Evolutionary conservation across 2,113 vertebrate species (phyloP), one percentile per base, ranked within the genome.

Genomic region (Octodon degus): DNA sequence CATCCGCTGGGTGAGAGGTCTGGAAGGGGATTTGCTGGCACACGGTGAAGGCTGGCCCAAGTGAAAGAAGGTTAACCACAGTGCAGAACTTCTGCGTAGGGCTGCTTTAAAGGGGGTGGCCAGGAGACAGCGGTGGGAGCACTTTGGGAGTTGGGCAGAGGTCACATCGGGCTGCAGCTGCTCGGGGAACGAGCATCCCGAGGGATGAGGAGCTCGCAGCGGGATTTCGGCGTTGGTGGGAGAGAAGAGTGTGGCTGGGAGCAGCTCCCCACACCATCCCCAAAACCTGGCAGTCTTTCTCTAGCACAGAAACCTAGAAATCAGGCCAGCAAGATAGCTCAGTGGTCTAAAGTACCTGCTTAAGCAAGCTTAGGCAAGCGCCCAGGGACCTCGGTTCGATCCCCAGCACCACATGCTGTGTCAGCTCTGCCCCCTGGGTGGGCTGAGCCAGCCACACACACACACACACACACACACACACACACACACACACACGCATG

Each of bases 81-180:
- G 50, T 60, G 9, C 30, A 53, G 82, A 67, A 19, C 70, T 95
- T 82, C 67, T 1, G 0, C 6, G 0, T 0, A 17, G 47, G 62
- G 25, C 25, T 17, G 20, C 40, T 70, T 63, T 93, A 86, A 80
- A 88, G 79, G 65, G 62, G 37, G 63, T 74, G 40, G 90, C 24
- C 34, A 2, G 17, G 68, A 92, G 85, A 50, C 0, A 17, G 83
- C 34, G n/a, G 14, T 8, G n/a, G 47, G 34, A 27, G 37, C 22
- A 5, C 34, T 1, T 0, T 11, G 22, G 13, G 19, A 50, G 70
- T 74, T 1, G 30, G 68, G 19, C 2, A 32, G 12, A 0, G 32
- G 63, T 13, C 0, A 6, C 10, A 47, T 0, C 0, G 0, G 30
- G 20, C 20, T 25, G 32, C 37, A 43, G 14, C 58, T 37, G 30